Conservation (phyloP, 1,140 invertebrate species). For the Anoplophora glabripennis region DNA sequence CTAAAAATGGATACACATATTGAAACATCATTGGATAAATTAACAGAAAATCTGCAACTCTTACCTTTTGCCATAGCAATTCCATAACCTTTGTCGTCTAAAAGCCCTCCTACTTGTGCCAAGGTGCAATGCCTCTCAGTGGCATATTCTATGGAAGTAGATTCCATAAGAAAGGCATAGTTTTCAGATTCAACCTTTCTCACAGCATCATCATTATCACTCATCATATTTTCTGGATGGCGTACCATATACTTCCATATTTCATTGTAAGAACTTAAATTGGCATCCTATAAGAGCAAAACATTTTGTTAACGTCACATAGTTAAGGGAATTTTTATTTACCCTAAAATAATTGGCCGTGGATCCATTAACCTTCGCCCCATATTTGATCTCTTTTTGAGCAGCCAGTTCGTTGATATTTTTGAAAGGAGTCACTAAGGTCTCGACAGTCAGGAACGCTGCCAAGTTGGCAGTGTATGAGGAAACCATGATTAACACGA, state of each 20-base stretch:
- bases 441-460: constrained; percentile 91
- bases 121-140: constrained; percentile 68
- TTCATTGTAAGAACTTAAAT: constrained; percentile 64
- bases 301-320: not conserved
- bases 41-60: not conserved
- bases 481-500: constrained; percentile 92
- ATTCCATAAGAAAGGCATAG: constrained; percentile 78
- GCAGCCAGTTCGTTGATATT: constrained; percentile 81
- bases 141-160: constrained; percentile 67
- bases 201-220: constrained; percentile 66
- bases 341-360: constrained; percentile 85
- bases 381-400: constrained; percentile 79
- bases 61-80: constrained; percentile 77
- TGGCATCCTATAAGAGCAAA: constrained; percentile 49
- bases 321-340: constrained; percentile 35
- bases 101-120: constrained; percentile 61
- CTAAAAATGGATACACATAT: constrained; percentile 51
- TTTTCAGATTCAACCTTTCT: constrained; percentile 63
- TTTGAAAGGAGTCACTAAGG: constrained; percentile 74
- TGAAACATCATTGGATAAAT: not conserved
- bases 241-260: constrained; percentile 73
- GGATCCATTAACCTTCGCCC: constrained; percentile 76
- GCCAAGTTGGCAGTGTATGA: constrained; percentile 97
- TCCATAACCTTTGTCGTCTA: constrained; percentile 82
- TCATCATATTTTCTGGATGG: constrained; percentile 62